Conservation (phyloP, 2,888 invertebrate species). For the Busseola fusca region DNA sequence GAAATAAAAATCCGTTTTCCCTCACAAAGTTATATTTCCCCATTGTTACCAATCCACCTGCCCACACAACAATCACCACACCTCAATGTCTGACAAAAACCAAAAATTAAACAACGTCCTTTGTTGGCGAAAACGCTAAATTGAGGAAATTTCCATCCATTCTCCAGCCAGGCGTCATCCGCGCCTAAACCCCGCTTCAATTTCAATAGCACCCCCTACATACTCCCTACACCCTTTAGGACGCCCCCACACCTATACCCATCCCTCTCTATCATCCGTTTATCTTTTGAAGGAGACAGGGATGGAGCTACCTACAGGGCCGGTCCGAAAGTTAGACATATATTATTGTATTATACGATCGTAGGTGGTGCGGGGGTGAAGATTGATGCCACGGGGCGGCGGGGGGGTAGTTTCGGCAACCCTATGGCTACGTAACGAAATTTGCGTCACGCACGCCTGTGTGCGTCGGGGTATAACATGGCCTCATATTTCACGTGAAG, state of each 20-base stretch:
- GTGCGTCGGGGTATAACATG: constrained; percentile 72
- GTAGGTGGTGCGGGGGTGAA: constrained; percentile 88
- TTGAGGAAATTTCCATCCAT: constrained; percentile 90
- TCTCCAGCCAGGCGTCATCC: constrained; percentile 89
- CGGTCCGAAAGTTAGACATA: constrained; percentile 89
- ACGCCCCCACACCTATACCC: constrained; percentile 80
- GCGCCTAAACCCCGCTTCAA: constrained; percentile 89
- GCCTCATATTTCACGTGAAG: constrained; percentile 85
- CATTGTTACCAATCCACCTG: constrained; percentile 63
- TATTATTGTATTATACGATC: constrained; percentile 89
- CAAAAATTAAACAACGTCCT: constrained; percentile 89
- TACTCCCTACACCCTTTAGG: constrained; percentile 88
- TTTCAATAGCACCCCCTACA: constrained; percentile 88
- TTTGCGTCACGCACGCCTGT: constrained; percentile 84
- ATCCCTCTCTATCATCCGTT: constrained; percentile 68
- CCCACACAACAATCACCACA: constrained; percentile 71
- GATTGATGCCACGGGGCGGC: constrained; percentile 84
- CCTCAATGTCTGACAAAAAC: constrained; percentile 84
- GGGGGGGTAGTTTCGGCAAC: constrained; percentile 87
- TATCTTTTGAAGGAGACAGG: constrained; percentile 64
- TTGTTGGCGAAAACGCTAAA: constrained; percentile 89
- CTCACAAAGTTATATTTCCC: constrained; percentile 45
- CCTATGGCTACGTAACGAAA: constrained; percentile 87
- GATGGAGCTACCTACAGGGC: constrained; percentile 85
- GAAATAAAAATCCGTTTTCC: constrained; percentile 18